Conservation (phyloP, 2,797 vertebrate species). For the Rhincodon typus region DNA sequence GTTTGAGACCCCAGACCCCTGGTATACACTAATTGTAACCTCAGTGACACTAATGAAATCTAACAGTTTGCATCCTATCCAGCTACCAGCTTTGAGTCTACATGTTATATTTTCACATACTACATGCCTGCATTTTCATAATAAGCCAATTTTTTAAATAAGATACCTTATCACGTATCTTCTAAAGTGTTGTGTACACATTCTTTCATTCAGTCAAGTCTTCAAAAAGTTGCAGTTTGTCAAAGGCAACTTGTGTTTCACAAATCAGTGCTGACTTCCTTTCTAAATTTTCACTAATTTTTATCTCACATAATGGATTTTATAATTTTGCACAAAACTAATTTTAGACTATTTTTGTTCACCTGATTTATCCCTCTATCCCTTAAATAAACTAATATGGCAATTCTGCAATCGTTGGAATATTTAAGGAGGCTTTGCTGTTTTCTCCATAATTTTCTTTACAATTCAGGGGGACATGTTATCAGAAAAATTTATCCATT, state of each 20-base stretch:
- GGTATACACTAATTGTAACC: neutral
- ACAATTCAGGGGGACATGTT: neutral
- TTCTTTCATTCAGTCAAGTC: neutral
- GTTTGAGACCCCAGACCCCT: neutral
- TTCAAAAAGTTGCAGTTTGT: neutral
- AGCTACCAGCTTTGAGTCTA: neutral
- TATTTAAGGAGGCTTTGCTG: neutral
- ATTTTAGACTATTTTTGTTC: neutral
- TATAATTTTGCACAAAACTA: neutral
- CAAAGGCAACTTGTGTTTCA: neutral
- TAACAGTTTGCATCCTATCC: neutral
- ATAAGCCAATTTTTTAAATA: neutral
- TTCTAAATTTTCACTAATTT: neutral
- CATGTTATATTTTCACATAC: neutral
- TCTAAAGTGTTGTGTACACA: neutral
- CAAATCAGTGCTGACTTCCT: neutral
- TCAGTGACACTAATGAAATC: neutral
- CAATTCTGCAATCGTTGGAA: no score
- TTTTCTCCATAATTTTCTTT: neutral
- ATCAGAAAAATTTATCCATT: neutral
- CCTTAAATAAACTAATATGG: neutral
- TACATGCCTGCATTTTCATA: neutral
- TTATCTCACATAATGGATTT: neutral
- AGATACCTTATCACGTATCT: neutral
- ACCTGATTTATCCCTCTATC: neutral